Evolutionary conservation across 1,140 invertebrate species (phyloP), one percentile per base, ranked within the genome.

Genomic region (Apis florea): DNA sequence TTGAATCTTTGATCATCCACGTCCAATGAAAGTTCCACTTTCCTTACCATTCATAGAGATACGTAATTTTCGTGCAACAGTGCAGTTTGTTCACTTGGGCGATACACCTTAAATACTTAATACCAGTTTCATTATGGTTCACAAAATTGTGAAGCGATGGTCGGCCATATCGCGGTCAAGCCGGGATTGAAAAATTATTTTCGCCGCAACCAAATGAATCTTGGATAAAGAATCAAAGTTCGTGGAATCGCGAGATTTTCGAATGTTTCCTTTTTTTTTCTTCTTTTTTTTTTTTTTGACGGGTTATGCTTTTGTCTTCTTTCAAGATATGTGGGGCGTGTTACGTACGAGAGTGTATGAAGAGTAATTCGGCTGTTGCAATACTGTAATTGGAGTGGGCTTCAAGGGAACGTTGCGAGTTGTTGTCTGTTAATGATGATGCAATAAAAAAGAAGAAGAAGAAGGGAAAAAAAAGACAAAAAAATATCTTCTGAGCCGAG

Each of bases 361-460:
- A 61, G 69, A 73, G 69, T 64, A 73, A 80, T 80, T 80, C 24
- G 70, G 51, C 49, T 54, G 69, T 66, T 73, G 69, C 61, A 47
- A 66, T 73, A 80, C 70, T 26, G 53, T 73, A 80, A 80, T 80
- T 80, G 78, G 59, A 80, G 78, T 80, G 70, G 69, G 40, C 78
- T 80, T 56, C 59, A 49, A 56, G 59, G 24, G 15, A 80, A 80
- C 53, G 24, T 66, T 73, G 70, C 70, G 51, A 73, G 31, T 56
- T 64, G 26, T 63, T 64, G 31, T 40, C 13, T 19, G 78, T 80
- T 80, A 73, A 80, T 73, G 51, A 80, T 49, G 59, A 54, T 73
- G 24, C 51, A 73, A 73, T 54, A 59, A 56, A 64, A 73, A 73
- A 40, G 31, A 40, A 40, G 31, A 40, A 40, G 31, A 0, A 4